Base-by-base conservation (phyloP, 2,888 invertebrate species). In the Odiellus spinosus region DNA sequence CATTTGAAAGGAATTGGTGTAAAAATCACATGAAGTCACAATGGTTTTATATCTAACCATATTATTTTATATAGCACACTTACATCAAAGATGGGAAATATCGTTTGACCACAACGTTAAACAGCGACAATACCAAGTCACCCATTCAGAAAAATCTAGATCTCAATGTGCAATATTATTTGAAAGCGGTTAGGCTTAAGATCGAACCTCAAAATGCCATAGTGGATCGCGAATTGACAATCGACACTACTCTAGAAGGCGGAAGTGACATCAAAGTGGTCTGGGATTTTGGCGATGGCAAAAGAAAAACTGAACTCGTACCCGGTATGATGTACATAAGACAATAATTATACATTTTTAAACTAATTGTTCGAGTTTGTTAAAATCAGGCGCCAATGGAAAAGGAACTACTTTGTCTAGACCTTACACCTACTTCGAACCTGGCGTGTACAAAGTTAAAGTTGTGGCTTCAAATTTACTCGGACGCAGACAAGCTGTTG, bases 261-360 rank as follows among this genome's bases (percentile, higher is more conserved):
- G 59, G 59, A 17, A 53, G 53, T 2, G 51, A 55, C 46, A 54
- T 59, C 21, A 53, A 54, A 38, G 40, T 57, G 11, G 39, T 51
- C 4, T 57, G 57, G 57, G 56, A 57, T 36, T 57, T 56, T 39
- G 57, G 57, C 5, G 57, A 57, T 50, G 56, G 55, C 8, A 49
- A 48, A 33, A 47, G 46, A n/a, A 47, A 50, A 12, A 53, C 47
- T 26, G 54, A 56, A 43, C 49, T 53, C 20, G 47, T 56, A 14
- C 42, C 48, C 51, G 49, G 56, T 56, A 36, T 36, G 8, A 10
- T 15, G 41, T 26, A 26, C 26, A 4, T 8, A 8, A 8, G 26
- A 26, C 4, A 26, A 26, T 4, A 6, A 8, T 26, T 26, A 6
- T 26, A 44, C 43, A 8, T 43, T 51, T 15, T 33, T 43, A 6